Base-by-base conservation (phyloP, 2,797 vertebrate genomes). In the Oceanodroma leucorhoa region DNA sequence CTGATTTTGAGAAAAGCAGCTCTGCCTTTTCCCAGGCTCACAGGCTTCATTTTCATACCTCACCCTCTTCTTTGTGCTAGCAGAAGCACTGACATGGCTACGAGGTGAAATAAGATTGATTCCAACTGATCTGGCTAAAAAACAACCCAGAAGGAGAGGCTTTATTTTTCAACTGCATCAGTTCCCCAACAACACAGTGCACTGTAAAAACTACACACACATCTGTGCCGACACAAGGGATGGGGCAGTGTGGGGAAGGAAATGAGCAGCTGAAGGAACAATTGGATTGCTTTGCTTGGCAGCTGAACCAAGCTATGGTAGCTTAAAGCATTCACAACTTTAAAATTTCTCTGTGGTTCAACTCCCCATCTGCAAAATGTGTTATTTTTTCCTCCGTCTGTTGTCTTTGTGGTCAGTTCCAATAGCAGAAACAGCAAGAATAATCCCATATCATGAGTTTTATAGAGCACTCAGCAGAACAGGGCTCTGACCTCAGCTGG, bases 251-350 rank as follows among this genome's bases (percentile, higher is more conserved):
- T 45, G 51, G 95, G 51, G 83, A 95, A 89, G 70, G 70, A 95
- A 94, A 95, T 23, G 36, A 84, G 93, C 62, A 62, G 90, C 83
- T 87, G 53, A 79, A 93, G 36, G 77, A 93, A 96, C 90, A 92
- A 94, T 20, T 87, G 54, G 29, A 73, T 69, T 96, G 95, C 92
- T 97, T 95, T 95, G n/a, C 36, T 96, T 97, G 96, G 96, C 94
- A 94, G 66, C 62, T 89, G 66, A 40, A 79, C 58, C 62, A 92
- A 94, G 30, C 92, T 60, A 82, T 84, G 85, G 46, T 84, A 84
- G 83, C 62, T 84, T 60, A 79, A 76, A 91, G 16, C 9, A 8
- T 51, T 87, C 55, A 66, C 55, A 94, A 92, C 73, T 94, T 90
- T 89, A 93, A 93, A 84, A 91, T 91, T 87, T 86, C 66, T 66